These are phyloP conservation scores for Andrena flavipes DNA, from an alignment of 2,888 invertebrate genomes.

Conservation along the genomic window DNA sequence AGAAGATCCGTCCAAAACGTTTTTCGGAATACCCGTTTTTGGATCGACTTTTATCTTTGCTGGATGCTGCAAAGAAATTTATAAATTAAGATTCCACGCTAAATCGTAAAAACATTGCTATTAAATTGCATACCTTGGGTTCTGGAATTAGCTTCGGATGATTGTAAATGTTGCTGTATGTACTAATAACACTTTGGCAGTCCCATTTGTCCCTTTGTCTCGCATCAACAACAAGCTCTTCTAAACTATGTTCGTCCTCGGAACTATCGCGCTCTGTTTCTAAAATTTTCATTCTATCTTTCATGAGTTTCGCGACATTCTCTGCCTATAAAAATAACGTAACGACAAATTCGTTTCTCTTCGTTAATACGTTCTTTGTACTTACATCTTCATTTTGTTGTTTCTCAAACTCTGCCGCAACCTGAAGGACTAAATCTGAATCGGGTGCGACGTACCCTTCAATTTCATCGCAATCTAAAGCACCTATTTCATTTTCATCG, in stretches of 20 bases:
- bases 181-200: conserved; percentile 95
- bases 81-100: background rate
- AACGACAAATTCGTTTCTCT: background rate
- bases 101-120: background rate
- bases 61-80: conserved; percentile 82
- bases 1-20: conserved; percentile 86
- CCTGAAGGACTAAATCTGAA: conserved; percentile 90
- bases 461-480: conserved; percentile 95
- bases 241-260: conserved; percentile 87
- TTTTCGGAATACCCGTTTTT: conserved; percentile 91
- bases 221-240: conserved; percentile 88
- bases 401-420: conserved; percentile 91
- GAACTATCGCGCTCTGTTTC: conserved; percentile 70
- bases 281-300: conserved; percentile 78
- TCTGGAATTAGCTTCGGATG: conserved; percentile 95
- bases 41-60: conserved; percentile 90
- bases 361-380: background rate
- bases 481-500: conserved; percentile 95
- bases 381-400: conserved; percentile 84
- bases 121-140: conserved; percentile 86
- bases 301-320: conserved; percentile 79
- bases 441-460: conserved; percentile 91
- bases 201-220: conserved; percentile 92
- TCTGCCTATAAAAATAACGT: conserved; percentile 70
- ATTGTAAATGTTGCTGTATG: conserved; percentile 96